phyloP scores from a whole-genome alignment of 2,113 vertebrate species.

The Microcebus murinus region DNA sequence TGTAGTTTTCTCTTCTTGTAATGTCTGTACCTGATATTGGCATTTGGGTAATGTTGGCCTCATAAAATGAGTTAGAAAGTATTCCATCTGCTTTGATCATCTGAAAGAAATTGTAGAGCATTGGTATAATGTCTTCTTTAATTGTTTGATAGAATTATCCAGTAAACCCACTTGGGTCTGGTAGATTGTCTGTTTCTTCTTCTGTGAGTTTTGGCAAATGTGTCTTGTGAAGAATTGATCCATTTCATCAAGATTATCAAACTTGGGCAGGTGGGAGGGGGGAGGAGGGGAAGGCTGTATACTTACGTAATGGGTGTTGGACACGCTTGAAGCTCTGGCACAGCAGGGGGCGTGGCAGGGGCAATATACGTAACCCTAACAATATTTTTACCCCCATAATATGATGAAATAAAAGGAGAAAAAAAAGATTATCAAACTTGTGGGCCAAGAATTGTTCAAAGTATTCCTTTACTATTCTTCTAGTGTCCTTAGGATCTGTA shows the following conservation, averaged over 20 bases:
- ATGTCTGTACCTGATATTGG: background rate
- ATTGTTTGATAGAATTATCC: background rate
- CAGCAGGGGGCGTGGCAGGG: too few species aligned
- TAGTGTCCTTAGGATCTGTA: background rate
- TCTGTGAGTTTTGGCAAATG: background rate
- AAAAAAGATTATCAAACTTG: background rate
- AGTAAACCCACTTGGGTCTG: background rate
- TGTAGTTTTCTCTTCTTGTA: background rate
- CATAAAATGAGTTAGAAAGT: background rate
- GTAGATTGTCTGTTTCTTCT: background rate
- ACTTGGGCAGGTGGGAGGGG: background rate
- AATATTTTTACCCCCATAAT: too few species aligned
- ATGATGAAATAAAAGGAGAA: too few species aligned
- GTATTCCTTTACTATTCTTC: background rate
- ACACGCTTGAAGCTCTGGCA: too few species aligned
- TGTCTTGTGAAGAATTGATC: background rate
- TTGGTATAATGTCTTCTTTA: background rate
- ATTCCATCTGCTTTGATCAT: background rate
- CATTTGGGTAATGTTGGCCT: background rate
- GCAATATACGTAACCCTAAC: too few species aligned
- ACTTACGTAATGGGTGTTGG: too few species aligned
- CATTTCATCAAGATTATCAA: background rate
- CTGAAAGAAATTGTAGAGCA: background rate
- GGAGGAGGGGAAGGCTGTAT: too few species aligned
- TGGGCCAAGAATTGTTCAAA: background rate